Conservation (phyloP, 2,113 vertebrate genomes). For the Aptenodytes forsteri region DNA sequence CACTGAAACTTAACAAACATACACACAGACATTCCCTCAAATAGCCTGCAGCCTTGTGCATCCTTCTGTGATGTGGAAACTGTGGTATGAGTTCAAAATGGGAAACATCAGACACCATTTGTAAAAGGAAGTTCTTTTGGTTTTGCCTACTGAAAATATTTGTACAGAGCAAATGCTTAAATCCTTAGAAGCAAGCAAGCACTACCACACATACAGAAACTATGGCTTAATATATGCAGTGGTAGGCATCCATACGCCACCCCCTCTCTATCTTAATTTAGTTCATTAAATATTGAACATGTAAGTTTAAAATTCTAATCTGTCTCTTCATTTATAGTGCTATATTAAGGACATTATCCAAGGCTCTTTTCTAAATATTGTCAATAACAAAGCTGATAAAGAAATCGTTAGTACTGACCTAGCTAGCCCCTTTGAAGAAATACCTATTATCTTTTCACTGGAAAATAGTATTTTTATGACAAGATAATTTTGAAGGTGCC, state of each 20-base stretch:
- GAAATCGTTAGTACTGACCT: not conserved
- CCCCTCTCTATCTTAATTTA: not conserved
- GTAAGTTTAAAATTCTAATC: not conserved
- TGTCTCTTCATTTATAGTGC: not conserved
- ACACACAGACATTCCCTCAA: not conserved
- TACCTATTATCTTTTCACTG: not conserved
- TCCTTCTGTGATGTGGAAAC: not conserved
- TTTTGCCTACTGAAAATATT: conserved; percentile 2
- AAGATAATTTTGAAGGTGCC: not conserved
- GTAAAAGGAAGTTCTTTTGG: not conserved
- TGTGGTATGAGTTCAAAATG: not conserved
- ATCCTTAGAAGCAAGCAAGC: not conserved
- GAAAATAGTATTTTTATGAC: not conserved
- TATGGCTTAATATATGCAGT: not conserved
- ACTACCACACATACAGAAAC: not conserved
- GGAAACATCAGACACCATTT: not conserved
- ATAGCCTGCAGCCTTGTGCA: not conserved
- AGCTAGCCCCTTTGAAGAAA: not conserved
- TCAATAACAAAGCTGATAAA: not conserved
- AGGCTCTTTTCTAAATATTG: not conserved
- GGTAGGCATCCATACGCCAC: not conserved
- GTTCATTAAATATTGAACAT: not conserved
- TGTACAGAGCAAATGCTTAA: not conserved
- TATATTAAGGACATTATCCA: not conserved
- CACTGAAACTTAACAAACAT: not conserved